Evolutionary conservation across 2,797 vertebrate genomes (phyloP), one percentile per base, ranked within the genome.

Genomic region (Lagodon rhomboides): DNA sequence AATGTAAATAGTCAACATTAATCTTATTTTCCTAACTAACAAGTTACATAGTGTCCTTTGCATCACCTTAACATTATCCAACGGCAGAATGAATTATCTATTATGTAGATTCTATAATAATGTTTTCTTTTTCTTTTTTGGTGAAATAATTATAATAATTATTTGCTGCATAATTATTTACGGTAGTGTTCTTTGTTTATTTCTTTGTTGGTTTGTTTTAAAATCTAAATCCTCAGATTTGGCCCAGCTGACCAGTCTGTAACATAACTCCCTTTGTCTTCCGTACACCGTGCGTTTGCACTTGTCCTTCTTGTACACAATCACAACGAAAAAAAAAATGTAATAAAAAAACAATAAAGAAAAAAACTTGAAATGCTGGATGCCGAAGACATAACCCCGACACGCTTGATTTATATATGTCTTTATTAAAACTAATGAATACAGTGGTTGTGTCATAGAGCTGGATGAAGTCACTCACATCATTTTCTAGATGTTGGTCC

Each of bases 381-480:
- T 16, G 50, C 44, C 30, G 44, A 18, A n/a, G 8, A 30, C 51
- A 1, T 47, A 11, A 7, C 15, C 30, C n/a, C n/a, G n/a, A 55
- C 47, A 30, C 62, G 10, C 47, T 12, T 3, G 13, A 49, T 55
- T 58, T 3, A 66, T 70, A 46, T 64, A 56, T 4, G n/a, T 70
- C 65, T 71, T 54, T 49, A 41, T 67, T 58, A 11, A 66, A 55
- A 54, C 54, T 49, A 55, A 70, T 41, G 30, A 73, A 59, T 22
- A 9, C 60, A 25, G 58, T 30, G 56, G 34, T 68, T 64, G 63
- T 63, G 30, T 76, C 68, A 41, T 23, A 23, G 51, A 73, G 68
- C 66, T 63, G 61, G 46, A 72, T 55, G 75, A 75, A 68, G 51
- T 64, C 18, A 47, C 38, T 17, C 12, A 10, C 38, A 71, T 60